These are phyloP conservation scores for Chrysogorgia sp. DNA, from an alignment of 92 coral and sea anemone genomes.

Conservation along the genomic window DNA sequence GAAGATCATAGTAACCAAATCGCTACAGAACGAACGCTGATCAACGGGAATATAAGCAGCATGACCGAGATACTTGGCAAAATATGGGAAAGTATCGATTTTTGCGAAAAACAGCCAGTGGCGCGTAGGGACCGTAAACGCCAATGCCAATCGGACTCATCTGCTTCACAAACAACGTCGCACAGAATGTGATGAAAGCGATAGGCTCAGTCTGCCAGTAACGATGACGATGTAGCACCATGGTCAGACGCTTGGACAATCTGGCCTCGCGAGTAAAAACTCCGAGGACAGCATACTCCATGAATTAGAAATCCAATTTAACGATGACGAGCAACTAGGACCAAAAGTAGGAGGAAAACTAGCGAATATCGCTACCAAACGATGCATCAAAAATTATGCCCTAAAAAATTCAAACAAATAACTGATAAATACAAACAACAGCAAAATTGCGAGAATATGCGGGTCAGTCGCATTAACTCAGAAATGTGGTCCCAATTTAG, in stretches of 20 bases:
- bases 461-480: too few relatives aligned
- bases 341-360: constrained; percentile 11
- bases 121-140: neutral
- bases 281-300: neutral
- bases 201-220: constrained; percentile 12
- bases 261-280: neutral
- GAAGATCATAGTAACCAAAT: too few relatives aligned
- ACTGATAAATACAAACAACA: constrained; percentile 22
- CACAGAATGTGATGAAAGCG: neutral
- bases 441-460: too few relatives aligned
- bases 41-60: too few relatives aligned
- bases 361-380: constrained; percentile 12
- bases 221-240: neutral
- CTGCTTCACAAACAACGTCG: constrained; percentile 19
- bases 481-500: too few relatives aligned
- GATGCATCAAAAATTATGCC: constrained; percentile 11
- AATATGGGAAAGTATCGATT: constrained; percentile 16
- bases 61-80: constrained; percentile 1
- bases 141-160: neutral
- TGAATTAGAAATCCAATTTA: constrained; percentile 15
- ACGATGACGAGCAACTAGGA: neutral
- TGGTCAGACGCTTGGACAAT: neutral
- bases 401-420: constrained; percentile 11
- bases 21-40: too few relatives aligned
- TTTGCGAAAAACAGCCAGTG: constrained; percentile 2